These are phyloP conservation scores for Coremacera marginata DNA, from an alignment of 2,888 invertebrate genomes.

Conservation along the genomic window DNA sequence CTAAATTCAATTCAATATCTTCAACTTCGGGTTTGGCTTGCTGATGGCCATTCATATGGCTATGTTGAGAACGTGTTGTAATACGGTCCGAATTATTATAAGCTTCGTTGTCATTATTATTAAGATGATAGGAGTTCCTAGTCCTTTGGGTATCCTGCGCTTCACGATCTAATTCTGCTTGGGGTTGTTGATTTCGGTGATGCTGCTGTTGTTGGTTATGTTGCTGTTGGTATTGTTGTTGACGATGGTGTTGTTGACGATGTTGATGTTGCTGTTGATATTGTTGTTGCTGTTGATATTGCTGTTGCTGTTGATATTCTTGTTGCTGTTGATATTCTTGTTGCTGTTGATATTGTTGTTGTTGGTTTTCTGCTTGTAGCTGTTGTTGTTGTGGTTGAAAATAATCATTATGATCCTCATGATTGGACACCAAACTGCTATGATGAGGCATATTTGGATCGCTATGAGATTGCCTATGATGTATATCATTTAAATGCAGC, in stretches of 20 bases:
- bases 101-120: slow-evolving; percentile 13
- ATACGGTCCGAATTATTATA: neutral
- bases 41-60: slow-evolving; percentile 24
- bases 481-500: neutral
- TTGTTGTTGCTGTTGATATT: neutral
- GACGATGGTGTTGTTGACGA: neutral
- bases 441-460: slow-evolving; percentile 10
- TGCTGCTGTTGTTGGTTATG: neutral
- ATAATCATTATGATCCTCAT: neutral
- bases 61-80: slow-evolving; percentile 33
- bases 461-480: slow-evolving; percentile 21
- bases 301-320: slow-evolving; percentile 1
- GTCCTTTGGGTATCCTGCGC: no score
- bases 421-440: neutral
- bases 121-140: neutral
- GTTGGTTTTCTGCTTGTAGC: no score
- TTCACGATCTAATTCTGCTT: neutral
- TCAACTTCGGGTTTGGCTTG: slow-evolving; percentile 29
- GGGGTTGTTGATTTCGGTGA: neutral
- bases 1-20: slow-evolving; percentile 33
- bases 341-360: neutral
- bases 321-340: neutral
- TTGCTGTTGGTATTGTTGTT: neutral
- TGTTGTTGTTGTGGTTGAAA: neutral
- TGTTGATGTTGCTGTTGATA: neutral